A percentile compares a stretch with the other conserved stretches of the same genome.
phyloP scores from a whole-genome alignment of 1,140 invertebrate species.

The Drosophila albomicans region DNA sequence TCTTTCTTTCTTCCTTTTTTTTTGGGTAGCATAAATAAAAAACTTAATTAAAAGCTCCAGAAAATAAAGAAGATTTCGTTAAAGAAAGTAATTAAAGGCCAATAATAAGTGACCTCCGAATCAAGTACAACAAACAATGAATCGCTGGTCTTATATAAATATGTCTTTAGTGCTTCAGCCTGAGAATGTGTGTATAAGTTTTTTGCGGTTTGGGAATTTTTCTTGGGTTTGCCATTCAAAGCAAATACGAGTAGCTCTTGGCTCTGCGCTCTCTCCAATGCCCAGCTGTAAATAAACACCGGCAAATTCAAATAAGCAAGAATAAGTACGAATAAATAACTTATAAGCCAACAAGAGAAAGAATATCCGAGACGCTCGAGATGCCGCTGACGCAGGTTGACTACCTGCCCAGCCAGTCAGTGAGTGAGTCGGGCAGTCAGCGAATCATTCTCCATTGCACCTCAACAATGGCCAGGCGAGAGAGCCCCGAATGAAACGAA shows the following conservation, averaged over 20 bases:
- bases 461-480: conserved; percentile 48
- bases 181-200: conserved; percentile 26
- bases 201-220: background rate
- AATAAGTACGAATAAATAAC: conserved; percentile 80
- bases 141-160: background rate
- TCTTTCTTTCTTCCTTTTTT: background rate
- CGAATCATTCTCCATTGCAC: conserved; percentile 55
- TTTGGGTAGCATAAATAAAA: conserved; percentile 64
- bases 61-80: conserved; percentile 17
- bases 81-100: conserved; percentile 72
- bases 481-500: conserved; percentile 33
- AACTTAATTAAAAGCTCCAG: conserved; percentile 73
- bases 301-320: conserved; percentile 77
- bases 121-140: conserved; percentile 14
- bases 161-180: conserved; percentile 22
- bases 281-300: conserved; percentile 78
- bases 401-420: conserved; percentile 4
- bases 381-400: conserved; percentile 22
- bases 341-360: conserved; percentile 49
- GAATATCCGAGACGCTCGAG: conserved; percentile 18
- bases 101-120: conserved; percentile 38
- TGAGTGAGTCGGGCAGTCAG: conserved; percentile 37
- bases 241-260: conserved; percentile 52
- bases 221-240: conserved; percentile 23
- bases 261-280: conserved; percentile 52